Conservation (phyloP, 92 coral and sea anemone species). For the Scolanthus callimorphus region DNA sequence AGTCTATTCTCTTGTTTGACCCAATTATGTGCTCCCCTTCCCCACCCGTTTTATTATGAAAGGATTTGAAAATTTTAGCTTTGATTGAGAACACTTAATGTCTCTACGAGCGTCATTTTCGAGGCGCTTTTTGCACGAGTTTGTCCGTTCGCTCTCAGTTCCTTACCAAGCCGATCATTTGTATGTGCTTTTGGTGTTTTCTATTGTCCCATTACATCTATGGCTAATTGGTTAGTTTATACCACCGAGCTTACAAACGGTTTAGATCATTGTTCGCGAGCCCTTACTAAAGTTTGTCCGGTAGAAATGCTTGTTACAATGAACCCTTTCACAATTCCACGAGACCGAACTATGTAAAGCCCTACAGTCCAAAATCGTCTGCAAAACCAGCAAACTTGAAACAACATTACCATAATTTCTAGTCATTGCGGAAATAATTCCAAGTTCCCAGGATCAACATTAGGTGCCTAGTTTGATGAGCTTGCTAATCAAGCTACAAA, state of each 20-base stretch:
- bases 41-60: conserved; percentile 17
- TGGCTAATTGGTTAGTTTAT: conserved; percentile 26
- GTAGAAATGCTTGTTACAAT: conserved; percentile 11
- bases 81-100: background rate
- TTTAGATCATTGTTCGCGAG: conserved; percentile 15
- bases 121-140: background rate
- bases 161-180: background rate
- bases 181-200: conserved; percentile 19
- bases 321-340: conserved; percentile 2
- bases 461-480: too few species aligned
- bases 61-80: background rate
- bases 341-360: conserved; percentile 1
- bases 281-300: conserved; percentile 23
- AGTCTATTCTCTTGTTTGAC: conserved; percentile 6
- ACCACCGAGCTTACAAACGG: conserved; percentile 2
- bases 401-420: conserved; percentile 34
- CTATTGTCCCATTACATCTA: conserved; percentile 11
- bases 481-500: background rate
- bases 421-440: conserved; percentile 9
- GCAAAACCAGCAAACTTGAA: too few species aligned
- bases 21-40: conserved; percentile 16
- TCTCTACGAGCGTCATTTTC: too few species aligned
- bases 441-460: conserved; percentile 4
- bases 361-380: conserved; percentile 3
- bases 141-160: background rate